Conservation (phyloP, 2,797 vertebrate species). For the Lemur catta region DNA sequence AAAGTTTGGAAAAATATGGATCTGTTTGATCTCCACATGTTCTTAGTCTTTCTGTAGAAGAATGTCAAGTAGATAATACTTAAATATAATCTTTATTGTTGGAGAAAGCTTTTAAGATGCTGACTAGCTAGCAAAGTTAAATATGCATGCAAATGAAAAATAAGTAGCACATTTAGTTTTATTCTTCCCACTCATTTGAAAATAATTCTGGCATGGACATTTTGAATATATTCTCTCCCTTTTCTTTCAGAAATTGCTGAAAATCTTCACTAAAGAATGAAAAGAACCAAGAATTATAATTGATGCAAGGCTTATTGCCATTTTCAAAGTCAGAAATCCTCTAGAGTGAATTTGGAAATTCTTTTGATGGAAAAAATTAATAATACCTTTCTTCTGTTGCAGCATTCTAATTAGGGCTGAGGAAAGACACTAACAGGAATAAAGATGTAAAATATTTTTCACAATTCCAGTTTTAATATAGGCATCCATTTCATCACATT, state of each 20-base stretch:
- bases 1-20: not conserved
- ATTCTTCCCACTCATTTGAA: conserved; percentile 24
- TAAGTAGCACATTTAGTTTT: conserved; percentile 23
- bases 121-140: conserved; percentile 70
- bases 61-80: conserved; percentile 24
- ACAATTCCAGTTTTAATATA: not conserved
- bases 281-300: not conserved
- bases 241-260: conserved; percentile 40
- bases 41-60: conserved; percentile 48
- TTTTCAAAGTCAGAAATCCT: conserved; percentile 27
- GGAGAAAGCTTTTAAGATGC: conserved; percentile 62
- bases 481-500: not conserved
- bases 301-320: not conserved
- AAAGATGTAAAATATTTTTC: conserved; percentile 25
- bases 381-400: not conserved
- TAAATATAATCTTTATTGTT: conserved; percentile 57
- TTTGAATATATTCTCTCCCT: not conserved
- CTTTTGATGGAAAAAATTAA: conserved; percentile 29
- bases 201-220: not conserved
- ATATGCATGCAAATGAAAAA: conserved; percentile 64
- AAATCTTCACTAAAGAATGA: conserved; percentile 8
- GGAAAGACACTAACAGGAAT: not conserved
- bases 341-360: not conserved
- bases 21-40: not conserved
- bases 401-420: not conserved